These are phyloP conservation scores for Prietella phreatophila DNA, from an alignment of 2,113 vertebrate species.

Conservation along the genomic window DNA sequence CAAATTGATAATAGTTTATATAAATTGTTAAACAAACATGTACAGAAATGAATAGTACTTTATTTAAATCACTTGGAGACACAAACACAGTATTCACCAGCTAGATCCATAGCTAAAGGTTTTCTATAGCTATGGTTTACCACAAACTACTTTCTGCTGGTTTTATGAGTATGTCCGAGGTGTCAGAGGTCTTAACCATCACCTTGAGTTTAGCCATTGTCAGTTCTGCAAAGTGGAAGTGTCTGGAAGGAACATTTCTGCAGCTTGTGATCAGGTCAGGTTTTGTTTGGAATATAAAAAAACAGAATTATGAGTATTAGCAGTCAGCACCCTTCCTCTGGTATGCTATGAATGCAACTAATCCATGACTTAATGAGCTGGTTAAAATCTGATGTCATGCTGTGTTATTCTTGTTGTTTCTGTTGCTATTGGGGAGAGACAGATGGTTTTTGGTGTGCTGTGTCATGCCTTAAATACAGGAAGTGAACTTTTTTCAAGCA, in stretches of 20 bases:
- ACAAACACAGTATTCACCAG: neutral
- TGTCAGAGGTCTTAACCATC: neutral
- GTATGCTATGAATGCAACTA: neutral
- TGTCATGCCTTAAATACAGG: conserved; percentile 13
- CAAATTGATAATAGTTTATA: neutral
- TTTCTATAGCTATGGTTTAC: neutral
- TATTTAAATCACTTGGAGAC: neutral
- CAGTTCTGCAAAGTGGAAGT: neutral
- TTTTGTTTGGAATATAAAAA: neutral
- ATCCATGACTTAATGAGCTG: neutral
- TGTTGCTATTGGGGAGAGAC: conserved; percentile 12
- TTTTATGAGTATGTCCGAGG: neutral
- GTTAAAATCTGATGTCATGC: conserved; percentile 13
- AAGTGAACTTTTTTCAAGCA: neutral
- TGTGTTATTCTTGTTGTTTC: conserved; percentile 11
- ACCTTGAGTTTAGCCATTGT: neutral
- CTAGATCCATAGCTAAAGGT: neutral
- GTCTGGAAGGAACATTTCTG: neutral
- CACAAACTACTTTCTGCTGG: conserved; percentile 1
- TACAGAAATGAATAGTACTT: neutral
- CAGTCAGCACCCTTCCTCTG: neutral
- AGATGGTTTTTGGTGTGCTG: conserved; percentile 17
- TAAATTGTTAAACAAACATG: neutral
- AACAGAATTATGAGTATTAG: neutral
- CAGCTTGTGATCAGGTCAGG: neutral